These are phyloP conservation scores for Cephus rjabovi DNA, from an alignment of 2,888 invertebrate genomes.

Conservation along the genomic window DNA sequence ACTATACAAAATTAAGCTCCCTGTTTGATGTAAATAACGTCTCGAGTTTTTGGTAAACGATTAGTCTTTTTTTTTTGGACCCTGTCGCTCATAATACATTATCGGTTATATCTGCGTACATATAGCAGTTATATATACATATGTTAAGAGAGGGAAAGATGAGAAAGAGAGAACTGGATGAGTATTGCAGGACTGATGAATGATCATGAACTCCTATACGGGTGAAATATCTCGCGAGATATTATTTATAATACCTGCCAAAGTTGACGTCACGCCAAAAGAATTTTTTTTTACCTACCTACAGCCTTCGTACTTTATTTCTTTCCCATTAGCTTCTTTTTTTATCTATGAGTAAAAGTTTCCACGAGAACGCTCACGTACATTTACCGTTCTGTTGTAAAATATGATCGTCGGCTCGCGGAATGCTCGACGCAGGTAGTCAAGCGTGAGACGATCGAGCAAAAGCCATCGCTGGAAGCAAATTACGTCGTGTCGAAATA, in stretches of 20 bases:
- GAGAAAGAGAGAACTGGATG: background rate
- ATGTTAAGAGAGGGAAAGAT: background rate
- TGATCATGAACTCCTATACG: slow-evolving; percentile 44
- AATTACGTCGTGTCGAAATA: background rate
- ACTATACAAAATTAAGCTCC: background rate
- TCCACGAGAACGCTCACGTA: background rate
- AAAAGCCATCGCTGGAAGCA: background rate
- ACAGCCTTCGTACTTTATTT: background rate
- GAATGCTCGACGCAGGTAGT: background rate
- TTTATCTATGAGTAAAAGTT: background rate
- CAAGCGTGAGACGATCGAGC: background rate
- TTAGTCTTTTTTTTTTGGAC: background rate
- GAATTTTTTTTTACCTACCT: background rate
- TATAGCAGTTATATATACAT: background rate
- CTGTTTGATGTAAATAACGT: background rate
- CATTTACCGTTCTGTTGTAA: background rate
- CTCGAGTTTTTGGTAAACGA: background rate
- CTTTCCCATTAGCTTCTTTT: background rate
- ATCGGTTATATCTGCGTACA: background rate
- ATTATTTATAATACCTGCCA: slow-evolving; percentile 47
- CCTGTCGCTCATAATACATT: background rate
- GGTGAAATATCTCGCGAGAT: slow-evolving; percentile 52
- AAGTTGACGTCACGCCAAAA: background rate
- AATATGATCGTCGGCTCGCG: background rate
- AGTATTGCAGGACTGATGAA: slow-evolving; percentile 42